A percentile compares a stretch with the other conserved stretches of the same genome.
Conservation (phyloP, 2,888 invertebrate genomes). For the Lepidochitona cinerea region DNA sequence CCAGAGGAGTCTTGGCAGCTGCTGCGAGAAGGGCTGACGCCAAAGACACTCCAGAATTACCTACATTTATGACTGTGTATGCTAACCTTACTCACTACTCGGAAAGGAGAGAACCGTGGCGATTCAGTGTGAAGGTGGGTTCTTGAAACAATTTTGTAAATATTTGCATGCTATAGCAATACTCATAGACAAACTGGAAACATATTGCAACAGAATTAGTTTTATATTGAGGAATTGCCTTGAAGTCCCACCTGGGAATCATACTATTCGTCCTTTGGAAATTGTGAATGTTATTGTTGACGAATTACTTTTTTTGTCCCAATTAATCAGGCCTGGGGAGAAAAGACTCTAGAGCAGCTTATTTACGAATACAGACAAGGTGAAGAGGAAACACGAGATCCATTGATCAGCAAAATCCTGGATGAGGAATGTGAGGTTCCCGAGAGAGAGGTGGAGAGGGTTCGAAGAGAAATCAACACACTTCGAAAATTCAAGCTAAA, state of each 20-base stretch:
- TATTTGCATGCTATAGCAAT: too few species aligned
- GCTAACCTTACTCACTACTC: constrained; percentile 16
- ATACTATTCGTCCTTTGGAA: too few species aligned
- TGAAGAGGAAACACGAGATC: background rate
- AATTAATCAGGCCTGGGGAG: constrained; percentile 33
- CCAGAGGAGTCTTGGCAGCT: background rate
- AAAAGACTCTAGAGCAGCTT: constrained; percentile 39
- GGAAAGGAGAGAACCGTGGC: background rate
- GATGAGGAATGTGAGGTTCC: background rate
- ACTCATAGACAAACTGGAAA: too few species aligned
- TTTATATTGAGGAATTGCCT: too few species aligned
- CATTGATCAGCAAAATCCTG: background rate
- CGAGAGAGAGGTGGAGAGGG: background rate
- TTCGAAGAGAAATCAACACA: background rate
- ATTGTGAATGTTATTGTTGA: too few species aligned
- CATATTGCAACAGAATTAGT: too few species aligned
- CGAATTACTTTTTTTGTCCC: too few species aligned
- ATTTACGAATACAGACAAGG: constrained; percentile 32
- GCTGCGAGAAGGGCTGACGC: background rate
- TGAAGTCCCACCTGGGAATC: too few species aligned
- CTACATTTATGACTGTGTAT: constrained; percentile 10
- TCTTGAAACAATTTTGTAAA: too few species aligned
- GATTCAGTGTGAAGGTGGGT: background rate
- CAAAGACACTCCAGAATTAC: background rate
- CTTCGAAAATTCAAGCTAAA: background rate